Evolutionary conservation across 2,888 invertebrate species (phyloP).

Genomic region (Pediacus dermestoides): DNA sequence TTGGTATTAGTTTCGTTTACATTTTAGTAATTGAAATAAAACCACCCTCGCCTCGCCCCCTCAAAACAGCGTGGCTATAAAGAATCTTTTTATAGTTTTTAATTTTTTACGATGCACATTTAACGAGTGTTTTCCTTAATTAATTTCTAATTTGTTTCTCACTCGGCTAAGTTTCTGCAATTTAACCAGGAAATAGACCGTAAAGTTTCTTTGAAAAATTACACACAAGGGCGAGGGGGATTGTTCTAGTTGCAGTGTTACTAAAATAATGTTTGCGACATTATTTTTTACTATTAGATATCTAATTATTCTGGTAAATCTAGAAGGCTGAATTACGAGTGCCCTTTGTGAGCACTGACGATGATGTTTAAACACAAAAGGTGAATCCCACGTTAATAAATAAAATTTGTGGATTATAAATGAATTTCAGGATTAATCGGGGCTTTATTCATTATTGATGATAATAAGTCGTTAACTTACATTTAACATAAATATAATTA

Average conservation of each 20-base stretch:
- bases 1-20: not conserved
- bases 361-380: not conserved
- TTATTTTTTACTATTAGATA: too few species aligned
- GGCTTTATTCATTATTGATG: not conserved
- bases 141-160: slow-evolving; percentile 1
- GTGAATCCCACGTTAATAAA: slow-evolving; percentile 2
- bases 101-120: slow-evolving; percentile 2
- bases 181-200: too few species aligned
- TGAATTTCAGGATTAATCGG: slow-evolving; percentile 1
- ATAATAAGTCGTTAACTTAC: slow-evolving; percentile 1
- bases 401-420: not conserved
- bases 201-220: too few species aligned
- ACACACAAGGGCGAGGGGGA: too few species aligned
- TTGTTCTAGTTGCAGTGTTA: too few species aligned
- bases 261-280: too few species aligned
- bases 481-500: slow-evolving; percentile 2
- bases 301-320: too few species aligned
- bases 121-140: slow-evolving; percentile 1
- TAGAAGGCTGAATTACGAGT: too few species aligned
- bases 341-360: too few species aligned
- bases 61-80: too few species aligned
- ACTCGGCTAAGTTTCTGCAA: too few species aligned
- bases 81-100: not conserved
- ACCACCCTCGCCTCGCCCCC: not conserved
- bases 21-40: not conserved